These are phyloP conservation scores for Chloroceryle aenea DNA, from an alignment of 2,113 vertebrate genomes.

Conservation along the genomic window DNA sequence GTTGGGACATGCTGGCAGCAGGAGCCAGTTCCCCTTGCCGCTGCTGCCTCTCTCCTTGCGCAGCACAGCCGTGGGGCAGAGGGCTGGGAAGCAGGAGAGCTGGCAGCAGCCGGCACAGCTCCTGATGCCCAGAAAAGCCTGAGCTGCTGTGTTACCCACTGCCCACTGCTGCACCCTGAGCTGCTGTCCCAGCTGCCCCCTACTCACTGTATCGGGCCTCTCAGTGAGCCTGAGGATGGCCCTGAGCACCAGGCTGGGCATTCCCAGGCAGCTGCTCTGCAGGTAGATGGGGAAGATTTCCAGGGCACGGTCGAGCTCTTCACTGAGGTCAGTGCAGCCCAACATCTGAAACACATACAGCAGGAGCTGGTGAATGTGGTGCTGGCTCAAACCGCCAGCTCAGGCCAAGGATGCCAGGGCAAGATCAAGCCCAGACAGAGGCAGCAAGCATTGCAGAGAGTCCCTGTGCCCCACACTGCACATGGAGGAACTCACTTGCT, in stretches of 20 bases:
- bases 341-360: background rate
- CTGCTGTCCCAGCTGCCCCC: background rate
- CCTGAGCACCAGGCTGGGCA: background rate
- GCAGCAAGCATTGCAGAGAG: background rate
- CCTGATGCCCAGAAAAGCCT: rapidly evolving
- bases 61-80: background rate
- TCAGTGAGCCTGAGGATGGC: background rate
- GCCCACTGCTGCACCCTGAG: background rate
- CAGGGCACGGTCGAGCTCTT: background rate
- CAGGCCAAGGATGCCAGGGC: background rate
- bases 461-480: background rate
- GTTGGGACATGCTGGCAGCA: background rate
- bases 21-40: background rate
- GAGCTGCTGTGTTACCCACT: rapidly evolving
- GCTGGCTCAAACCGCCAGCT: background rate
- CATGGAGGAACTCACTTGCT: background rate
- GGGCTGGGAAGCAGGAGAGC: rapidly evolving
- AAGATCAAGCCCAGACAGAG: background rate
- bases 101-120: background rate
- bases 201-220: background rate
- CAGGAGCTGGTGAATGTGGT: rapidly evolving
- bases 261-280: background rate
- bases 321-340: rapidly evolving
- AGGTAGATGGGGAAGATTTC: background rate
- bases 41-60: background rate